phyloP scores from a whole-genome alignment of 2,797 vertebrate species.

The Pseudochromis fuscus region DNA sequence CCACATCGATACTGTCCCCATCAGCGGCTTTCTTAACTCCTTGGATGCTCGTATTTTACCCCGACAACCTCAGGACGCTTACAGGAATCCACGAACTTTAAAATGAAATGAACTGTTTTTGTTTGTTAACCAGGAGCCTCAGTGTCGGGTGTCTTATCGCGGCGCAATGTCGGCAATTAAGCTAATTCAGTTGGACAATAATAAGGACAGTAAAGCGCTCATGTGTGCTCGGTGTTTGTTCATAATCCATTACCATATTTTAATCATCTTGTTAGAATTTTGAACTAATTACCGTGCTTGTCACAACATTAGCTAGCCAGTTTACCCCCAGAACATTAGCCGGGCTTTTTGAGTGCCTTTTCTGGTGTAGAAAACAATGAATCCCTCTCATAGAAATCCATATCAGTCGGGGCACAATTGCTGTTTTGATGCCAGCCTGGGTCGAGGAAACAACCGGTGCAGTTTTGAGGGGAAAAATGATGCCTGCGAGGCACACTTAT shows the following conservation, averaged over 20 bases:
- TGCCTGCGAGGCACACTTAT: conserved; percentile 74
- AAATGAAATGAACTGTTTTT: not conserved
- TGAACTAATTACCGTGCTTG: conserved; percentile 68
- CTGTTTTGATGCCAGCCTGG: conserved; percentile 57
- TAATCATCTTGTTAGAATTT: conserved; percentile 65
- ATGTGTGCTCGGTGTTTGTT: conserved; percentile 53
- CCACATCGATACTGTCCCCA: conserved; percentile 64
- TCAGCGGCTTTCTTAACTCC: conserved; percentile 37
- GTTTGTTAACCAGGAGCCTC: conserved; percentile 15
- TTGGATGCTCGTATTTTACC: conserved; percentile 22
- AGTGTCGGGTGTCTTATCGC: conserved; percentile 15
- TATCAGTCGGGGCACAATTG: conserved; percentile 56
- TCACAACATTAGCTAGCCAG: conserved; percentile 71
- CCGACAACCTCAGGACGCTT: not conserved
- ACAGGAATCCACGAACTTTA: conserved; percentile 4
- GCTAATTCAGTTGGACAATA: conserved; percentile 44
- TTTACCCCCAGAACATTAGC: conserved; percentile 66
- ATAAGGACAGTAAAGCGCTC: conserved; percentile 35
- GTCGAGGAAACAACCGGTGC: conserved; percentile 52
- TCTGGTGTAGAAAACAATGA: conserved; percentile 53
- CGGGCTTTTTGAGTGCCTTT: conserved; percentile 57
- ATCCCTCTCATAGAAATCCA: conserved; percentile 56
- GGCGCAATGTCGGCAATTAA: conserved; percentile 45
- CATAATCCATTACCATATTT: conserved; percentile 60
- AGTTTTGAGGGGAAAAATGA: conserved; percentile 45